phyloP scores from a whole-genome alignment of 2,113 vertebrate genomes.

The Brachyhypopomus gauderio region DNA sequence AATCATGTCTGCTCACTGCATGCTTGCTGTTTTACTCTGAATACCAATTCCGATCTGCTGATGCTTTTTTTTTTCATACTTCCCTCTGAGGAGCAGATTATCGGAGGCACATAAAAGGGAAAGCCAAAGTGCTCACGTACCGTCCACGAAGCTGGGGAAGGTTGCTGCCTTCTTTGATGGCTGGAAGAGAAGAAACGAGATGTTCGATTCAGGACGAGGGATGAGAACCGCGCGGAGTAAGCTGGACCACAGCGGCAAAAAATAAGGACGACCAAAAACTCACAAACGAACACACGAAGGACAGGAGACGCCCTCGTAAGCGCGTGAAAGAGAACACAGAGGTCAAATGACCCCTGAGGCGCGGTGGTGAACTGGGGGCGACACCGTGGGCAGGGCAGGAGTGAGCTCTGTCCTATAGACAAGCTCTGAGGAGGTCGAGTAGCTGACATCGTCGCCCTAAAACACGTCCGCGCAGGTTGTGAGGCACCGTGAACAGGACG shows the following conservation, averaged over 20 bases:
- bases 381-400: not conserved
- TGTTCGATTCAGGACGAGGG: conserved; percentile 13
- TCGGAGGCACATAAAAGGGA: conserved; percentile 9
- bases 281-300: too few species aligned
- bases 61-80: conserved; percentile 36
- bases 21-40: not conserved
- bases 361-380: too few species aligned
- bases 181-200: conserved; percentile 65
- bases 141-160: conserved; percentile 97
- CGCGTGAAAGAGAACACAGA: too few species aligned
- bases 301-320: too few species aligned
- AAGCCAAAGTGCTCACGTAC: conserved; percentile 76
- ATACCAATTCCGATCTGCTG: conserved; percentile 10
- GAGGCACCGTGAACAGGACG: conserved; percentile 10
- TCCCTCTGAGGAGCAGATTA: conserved; percentile 13
- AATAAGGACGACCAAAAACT: not conserved
- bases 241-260: not conserved
- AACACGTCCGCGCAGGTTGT: conserved; percentile 31
- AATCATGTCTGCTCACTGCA: not conserved
- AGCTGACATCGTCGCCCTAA: conserved; percentile 36
- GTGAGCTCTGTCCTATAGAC: not conserved
- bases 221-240: not conserved
- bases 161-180: conserved; percentile 92
- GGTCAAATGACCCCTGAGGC: too few species aligned
- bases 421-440: not conserved